Percentiles rank a stretch among this genome's conserved stretches.
Evolutionary conservation across 2,113 vertebrate species (phyloP).

Genomic region (Paramisgurnus dabryanus): DNA sequence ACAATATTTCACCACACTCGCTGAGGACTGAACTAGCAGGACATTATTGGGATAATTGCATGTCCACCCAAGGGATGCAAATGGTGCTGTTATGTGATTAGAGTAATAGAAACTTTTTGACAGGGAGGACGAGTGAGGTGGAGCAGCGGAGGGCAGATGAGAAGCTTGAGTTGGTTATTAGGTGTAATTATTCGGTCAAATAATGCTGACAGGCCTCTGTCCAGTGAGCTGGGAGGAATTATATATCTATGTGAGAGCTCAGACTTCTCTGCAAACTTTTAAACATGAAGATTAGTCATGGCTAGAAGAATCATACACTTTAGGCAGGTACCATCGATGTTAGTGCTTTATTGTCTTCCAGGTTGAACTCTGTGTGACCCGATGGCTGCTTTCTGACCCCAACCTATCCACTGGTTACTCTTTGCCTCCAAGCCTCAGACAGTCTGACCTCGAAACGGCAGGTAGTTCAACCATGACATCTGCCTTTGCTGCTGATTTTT

Average conservation of each 20-base stretch:
- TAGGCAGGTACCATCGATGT: neutral
- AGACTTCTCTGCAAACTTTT: neutral
- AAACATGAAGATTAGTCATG: neutral
- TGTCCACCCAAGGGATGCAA: conserved; percentile 72
- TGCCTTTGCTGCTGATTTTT: conserved; percentile 18
- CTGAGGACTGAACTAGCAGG: conserved; percentile 34
- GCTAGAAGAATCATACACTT: neutral
- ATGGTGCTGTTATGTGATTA: conserved; percentile 70
- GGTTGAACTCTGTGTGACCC: neutral
- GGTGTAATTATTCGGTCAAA: conserved; percentile 33
- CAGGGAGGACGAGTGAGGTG: neutral
- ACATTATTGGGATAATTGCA: conserved; percentile 74
- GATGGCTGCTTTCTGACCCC: conserved; percentile 24
- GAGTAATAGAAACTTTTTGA: conserved; percentile 65
- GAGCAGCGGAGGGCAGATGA: neutral
- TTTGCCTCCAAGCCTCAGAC: neutral
- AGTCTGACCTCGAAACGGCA: conserved; percentile 22
- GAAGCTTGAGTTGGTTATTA: conserved; percentile 15
- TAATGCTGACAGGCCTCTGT: neutral
- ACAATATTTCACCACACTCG: conserved; percentile 3
- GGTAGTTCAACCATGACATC: neutral
- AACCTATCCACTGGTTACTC: neutral
- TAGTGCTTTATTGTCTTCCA: neutral
- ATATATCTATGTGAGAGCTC: neutral
- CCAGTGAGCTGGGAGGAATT: neutral